These are phyloP conservation scores for Ramphastos sulfuratus DNA, from an alignment of 2,113 vertebrate genomes.

Conservation along the genomic window DNA sequence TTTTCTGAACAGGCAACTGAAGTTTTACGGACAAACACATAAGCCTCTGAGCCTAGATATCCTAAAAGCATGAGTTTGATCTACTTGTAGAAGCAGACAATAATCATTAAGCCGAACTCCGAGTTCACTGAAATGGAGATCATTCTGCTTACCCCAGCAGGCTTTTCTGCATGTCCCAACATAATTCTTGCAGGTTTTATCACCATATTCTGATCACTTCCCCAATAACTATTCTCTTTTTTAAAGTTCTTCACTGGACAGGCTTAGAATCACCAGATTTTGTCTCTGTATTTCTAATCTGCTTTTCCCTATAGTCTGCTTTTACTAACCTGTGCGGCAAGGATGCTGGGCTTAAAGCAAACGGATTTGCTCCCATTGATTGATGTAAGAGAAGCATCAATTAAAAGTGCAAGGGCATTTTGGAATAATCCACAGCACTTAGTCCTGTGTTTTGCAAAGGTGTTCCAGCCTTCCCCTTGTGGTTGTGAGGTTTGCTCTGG, in stretches of 20 bases:
- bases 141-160: background rate
- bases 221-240: background rate
- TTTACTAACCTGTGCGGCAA: background rate
- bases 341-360: background rate
- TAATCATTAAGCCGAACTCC: background rate
- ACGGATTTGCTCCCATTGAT: background rate
- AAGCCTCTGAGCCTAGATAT: background rate
- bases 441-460: background rate
- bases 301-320: background rate
- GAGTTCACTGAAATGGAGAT: background rate
- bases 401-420: background rate
- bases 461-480: background rate
- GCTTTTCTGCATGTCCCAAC: background rate
- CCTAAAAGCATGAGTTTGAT: background rate
- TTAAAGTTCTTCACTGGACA: background rate
- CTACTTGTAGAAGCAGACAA: background rate
- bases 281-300: background rate
- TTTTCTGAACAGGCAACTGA: background rate
- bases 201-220: background rate
- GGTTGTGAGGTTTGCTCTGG: background rate
- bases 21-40: background rate
- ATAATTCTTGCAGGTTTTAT: background rate
- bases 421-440: background rate
- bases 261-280: background rate
- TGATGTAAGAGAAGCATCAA: background rate